Evolutionary conservation across 2,888 invertebrate species (phyloP).

Genomic region (Aspidiotus destructor): DNA sequence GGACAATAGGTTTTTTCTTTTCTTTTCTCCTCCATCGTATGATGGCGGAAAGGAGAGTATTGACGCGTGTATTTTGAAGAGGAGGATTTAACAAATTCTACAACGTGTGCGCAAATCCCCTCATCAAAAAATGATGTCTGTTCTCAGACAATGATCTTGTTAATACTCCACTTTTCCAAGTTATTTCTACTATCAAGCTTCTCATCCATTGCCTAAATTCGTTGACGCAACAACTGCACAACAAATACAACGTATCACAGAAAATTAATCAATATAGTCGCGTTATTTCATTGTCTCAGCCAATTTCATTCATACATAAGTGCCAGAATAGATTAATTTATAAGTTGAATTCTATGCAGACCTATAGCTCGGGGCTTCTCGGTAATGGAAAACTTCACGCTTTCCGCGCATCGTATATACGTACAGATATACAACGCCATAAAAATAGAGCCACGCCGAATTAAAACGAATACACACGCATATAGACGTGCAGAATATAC

Average conservation of each 20-base stretch:
- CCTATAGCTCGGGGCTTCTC: slow-evolving; percentile 1
- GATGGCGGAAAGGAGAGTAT: too few species aligned
- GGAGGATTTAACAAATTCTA: too few species aligned
- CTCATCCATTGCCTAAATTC: too few species aligned
- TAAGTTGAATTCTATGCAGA: neutral
- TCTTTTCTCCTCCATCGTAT: too few species aligned
- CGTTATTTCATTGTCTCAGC: neutral
- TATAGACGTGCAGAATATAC: too few species aligned
- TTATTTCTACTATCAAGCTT: too few species aligned
- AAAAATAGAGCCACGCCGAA: neutral
- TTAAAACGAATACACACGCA: neutral
- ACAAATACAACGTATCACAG: neutral
- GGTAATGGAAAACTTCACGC: neutral
- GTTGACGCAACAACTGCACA: too few species aligned
- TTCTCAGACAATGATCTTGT: too few species aligned
- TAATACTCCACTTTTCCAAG: too few species aligned
- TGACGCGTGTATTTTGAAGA: too few species aligned
- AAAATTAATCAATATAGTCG: slow-evolving; percentile 1
- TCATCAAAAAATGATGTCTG: too few species aligned
- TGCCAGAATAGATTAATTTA: neutral
- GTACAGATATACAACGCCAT: neutral
- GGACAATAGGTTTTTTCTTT: neutral
- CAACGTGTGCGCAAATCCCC: too few species aligned
- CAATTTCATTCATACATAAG: neutral
- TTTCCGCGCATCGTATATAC: slow-evolving; percentile 4